Evolutionary conservation across 2,888 invertebrate genomes (phyloP).

Genomic region (Colostygia pectinataria): DNA sequence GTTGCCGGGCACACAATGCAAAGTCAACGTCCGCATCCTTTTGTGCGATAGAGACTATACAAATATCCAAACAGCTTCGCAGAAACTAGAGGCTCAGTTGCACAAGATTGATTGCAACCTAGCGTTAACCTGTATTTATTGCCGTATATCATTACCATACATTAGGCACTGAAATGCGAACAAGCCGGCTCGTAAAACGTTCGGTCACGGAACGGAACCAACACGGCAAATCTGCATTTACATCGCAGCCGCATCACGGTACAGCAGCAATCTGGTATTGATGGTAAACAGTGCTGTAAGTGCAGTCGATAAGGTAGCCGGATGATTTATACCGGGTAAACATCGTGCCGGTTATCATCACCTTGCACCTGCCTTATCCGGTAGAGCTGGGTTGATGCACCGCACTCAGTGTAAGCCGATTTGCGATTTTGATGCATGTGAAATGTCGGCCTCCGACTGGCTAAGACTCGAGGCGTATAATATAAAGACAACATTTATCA

Average conservation of each 20-base stretch:
- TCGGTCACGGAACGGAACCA: slow-evolving; percentile 34
- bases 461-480: slow-evolving; percentile 33
- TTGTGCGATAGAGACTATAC: slow-evolving; percentile 7
- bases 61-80: slow-evolving; percentile 10
- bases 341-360: slow-evolving; percentile 63
- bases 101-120: slow-evolving; percentile 31
- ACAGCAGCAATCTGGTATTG: slow-evolving; percentile 42
- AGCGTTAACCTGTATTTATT: slow-evolving; percentile 30
- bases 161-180: slow-evolving; percentile 30
- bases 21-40: slow-evolving; percentile 12
- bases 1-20: slow-evolving; percentile 20
- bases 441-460: slow-evolving; percentile 36
- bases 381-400: slow-evolving; percentile 34
- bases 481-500: slow-evolving; percentile 31
- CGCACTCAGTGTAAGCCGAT: slow-evolving; percentile 58
- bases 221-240: slow-evolving; percentile 47
- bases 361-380: slow-evolving; percentile 70
- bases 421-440: slow-evolving; percentile 65
- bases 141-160: slow-evolving; percentile 31
- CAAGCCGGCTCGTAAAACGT: slow-evolving; percentile 27
- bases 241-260: slow-evolving; percentile 42
- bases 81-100: slow-evolving; percentile 17
- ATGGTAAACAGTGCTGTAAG: slow-evolving; percentile 56
- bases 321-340: slow-evolving; percentile 62
- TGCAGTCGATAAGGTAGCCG: slow-evolving; percentile 48